phyloP scores from a whole-genome alignment of 2,888 invertebrate genomes.

The Drosophila anomelani region DNA sequence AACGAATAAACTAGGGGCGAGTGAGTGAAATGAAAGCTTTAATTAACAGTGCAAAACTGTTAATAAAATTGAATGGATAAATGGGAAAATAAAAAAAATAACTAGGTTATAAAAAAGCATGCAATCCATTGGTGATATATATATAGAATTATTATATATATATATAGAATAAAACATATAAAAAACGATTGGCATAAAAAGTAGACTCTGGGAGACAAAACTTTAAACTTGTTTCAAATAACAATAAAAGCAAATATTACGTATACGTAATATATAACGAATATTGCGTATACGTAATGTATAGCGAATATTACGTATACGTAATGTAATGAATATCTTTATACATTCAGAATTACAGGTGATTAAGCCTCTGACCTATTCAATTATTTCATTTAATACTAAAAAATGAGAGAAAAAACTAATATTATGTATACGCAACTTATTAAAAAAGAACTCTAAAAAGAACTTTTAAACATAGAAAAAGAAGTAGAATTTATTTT shows the following conservation, averaged over 20 bases:
- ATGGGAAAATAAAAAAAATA: constrained; percentile 13
- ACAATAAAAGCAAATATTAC: constrained; percentile 8
- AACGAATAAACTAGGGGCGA: constrained; percentile 17
- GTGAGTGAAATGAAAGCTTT: constrained; percentile 12
- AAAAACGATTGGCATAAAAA: not conserved
- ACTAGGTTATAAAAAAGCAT: constrained; percentile 52
- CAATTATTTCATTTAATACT: not conserved
- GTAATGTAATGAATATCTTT: not conserved
- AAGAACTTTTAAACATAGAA: not conserved
- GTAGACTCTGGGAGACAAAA: not conserved
- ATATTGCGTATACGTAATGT: not conserved
- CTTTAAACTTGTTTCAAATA: not conserved
- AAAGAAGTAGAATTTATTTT: not conserved
- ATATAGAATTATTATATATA: not conserved
- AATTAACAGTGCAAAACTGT: constrained; percentile 27
- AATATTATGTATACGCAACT: not conserved
- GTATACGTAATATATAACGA: constrained; percentile 35
- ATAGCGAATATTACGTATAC: not conserved
- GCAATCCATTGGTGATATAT: constrained; percentile 35
- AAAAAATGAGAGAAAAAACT: too few relatives aligned
- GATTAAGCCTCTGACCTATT: not conserved
- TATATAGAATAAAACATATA: not conserved
- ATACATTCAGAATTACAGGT: not conserved
- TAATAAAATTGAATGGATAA: constrained; percentile 20
- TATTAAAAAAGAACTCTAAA: too few relatives aligned